Evolutionary conservation across 2,113 vertebrate species (phyloP), one percentile per base, ranked within the genome.

Genomic region (Channa maculata): DNA sequence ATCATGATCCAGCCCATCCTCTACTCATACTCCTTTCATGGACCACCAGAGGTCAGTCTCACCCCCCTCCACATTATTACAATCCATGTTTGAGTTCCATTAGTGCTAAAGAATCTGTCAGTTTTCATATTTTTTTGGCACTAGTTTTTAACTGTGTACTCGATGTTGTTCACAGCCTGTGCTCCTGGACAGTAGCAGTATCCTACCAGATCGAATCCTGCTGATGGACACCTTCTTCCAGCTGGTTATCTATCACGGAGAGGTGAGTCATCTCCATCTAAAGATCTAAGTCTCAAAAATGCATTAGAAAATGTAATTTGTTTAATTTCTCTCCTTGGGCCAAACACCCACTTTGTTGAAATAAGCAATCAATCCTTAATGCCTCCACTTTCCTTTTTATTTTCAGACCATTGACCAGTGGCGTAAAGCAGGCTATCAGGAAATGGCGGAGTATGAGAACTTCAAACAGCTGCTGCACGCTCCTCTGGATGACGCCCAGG

Each of bases 161-260:
- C 34, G 50, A 41, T 43, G 33, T 82, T 82, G 11, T 50, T 70
- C 66, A 3, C 80, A 99, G 98, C 98, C 98, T 1, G 97, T 99
- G 15, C 96, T 99, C 65, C 90, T 99, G 94, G 97, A 99, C 93
- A 99, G 98, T 93, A 96, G 98, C 92, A 99, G 97, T 48, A 99
- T 99, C 91, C 94, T 99, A 53, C 95, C 96, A 37, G 97, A 99
- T 82, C 95, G 96, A 79, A 99, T 99, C 85, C 91, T 99, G 4
- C 91, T 99, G 80, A 99, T 99, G 98, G 98, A 99, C 88, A 98
- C 96, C 24, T 99, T 99, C 92, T 99, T 99, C 91, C 98, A 99
- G 92, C 95, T 99, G 82, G 97, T 99, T 60, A 99, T 99, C 91
- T 99, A 94, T 86, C 97, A 98, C 65, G 97, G 98, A 85, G 98